These are phyloP conservation scores for Tipula helvola DNA, from an alignment of 2,888 invertebrate species.

Conservation along the genomic window DNA sequence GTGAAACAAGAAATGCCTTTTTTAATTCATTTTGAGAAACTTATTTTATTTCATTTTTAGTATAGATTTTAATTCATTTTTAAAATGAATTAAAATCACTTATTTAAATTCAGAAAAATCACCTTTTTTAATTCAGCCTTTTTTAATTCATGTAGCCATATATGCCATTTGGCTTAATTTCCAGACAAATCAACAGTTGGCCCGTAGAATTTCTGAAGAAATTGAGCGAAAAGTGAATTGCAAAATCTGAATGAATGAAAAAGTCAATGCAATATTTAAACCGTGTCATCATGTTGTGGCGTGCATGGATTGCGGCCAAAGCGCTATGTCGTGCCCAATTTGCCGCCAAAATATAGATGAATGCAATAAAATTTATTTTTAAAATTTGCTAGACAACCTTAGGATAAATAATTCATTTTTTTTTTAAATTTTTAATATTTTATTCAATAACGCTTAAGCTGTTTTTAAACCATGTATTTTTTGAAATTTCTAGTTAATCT, in stretches of 20 bases:
- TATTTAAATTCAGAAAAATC: no score
- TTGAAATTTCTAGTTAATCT: no score
- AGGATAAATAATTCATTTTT: no score
- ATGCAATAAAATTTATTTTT: neutral
- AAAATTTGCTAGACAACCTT: neutral
- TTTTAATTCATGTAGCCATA: neutral
- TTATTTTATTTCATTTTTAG: no score
- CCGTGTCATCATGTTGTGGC: neutral
- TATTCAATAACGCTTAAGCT: no score
- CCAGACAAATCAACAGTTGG: neutral
- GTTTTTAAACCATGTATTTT: no score
- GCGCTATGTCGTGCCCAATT: neutral
- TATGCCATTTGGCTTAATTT: neutral
- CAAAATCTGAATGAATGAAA: neutral
- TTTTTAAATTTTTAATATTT: no score
- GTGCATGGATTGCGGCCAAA: neutral
- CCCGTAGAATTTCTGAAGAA: neutral
- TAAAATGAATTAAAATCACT: no score
- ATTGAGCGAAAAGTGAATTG: neutral
- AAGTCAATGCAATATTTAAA: neutral
- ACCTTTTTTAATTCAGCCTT: neutral
- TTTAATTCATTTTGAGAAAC: no score
- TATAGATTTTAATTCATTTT: no score
- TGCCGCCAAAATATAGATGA: neutral
- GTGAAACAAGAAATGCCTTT: no score